These are phyloP conservation scores for Xestia c-nigrum DNA, from an alignment of 2,888 invertebrate species.

Conservation along the genomic window DNA sequence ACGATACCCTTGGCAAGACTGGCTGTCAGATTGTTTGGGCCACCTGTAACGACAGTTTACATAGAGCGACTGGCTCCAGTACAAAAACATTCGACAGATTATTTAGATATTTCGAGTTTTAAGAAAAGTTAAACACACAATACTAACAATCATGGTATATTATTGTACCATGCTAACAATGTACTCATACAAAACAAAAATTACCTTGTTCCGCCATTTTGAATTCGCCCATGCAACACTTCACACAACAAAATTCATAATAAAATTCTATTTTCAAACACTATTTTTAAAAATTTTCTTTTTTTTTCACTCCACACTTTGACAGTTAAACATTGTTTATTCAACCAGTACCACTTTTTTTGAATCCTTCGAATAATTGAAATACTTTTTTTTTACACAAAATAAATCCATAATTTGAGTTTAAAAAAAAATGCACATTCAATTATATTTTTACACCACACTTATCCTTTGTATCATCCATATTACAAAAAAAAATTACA, in stretches of 20 bases:
- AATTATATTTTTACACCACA: neutral
- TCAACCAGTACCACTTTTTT: neutral
- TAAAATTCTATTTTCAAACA: neutral
- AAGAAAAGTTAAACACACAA: constrained; percentile 8
- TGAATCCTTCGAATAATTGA: neutral
- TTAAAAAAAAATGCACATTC: neutral
- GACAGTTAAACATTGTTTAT: neutral
- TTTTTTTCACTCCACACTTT: neutral
- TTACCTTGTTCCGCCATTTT: constrained; percentile 57
- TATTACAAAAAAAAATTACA: no score
- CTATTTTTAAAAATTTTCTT: neutral
- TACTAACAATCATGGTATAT: no score
- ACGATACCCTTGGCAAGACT: no score
- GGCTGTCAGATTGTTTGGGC: no score
- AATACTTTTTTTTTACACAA: neutral
- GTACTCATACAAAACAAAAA: constrained; percentile 14
- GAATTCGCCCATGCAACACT: constrained; percentile 44
- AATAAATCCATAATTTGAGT: neutral
- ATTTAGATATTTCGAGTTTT: neutral
- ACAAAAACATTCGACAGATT: neutral
- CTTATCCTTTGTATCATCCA: neutral
- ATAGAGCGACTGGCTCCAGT: neutral
- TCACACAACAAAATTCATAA: constrained; percentile 17
- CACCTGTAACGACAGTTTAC: neutral
- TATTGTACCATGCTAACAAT: no score